These are phyloP conservation scores for Spongia lamella DNA, from an alignment of 37 sponge, comb jelly and placozoan genomes.

Conservation along the genomic window DNA sequence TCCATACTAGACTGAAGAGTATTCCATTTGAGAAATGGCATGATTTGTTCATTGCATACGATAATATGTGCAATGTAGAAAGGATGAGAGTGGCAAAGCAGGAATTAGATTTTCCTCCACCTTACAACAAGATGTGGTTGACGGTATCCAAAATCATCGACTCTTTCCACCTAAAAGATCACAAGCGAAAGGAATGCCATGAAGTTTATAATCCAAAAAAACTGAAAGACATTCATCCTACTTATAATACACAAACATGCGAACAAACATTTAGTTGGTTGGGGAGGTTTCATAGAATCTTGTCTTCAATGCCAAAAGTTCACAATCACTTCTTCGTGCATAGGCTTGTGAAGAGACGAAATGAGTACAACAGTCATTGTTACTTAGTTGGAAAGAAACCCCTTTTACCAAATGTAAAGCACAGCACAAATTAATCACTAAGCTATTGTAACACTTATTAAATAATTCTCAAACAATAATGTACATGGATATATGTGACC, in stretches of 20 bases:
- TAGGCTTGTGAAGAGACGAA: constrained; percentile 33
- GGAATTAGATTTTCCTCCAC: not conserved
- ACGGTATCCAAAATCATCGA: constrained; percentile 1
- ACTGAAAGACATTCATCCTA: not conserved
- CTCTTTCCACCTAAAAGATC: not conserved
- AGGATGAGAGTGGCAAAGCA: not conserved
- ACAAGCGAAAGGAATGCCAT: not conserved
- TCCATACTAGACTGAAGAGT: too few species aligned
- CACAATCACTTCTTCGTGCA: constrained; percentile 54
- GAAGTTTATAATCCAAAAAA: not conserved
- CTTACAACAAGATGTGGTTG: not conserved
- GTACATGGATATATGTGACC: too few species aligned
- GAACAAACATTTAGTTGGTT: constrained; percentile 45
- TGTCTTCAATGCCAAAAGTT: constrained; percentile 48
- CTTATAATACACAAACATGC: constrained; percentile 49
- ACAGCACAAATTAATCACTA: too few species aligned
- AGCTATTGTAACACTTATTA: too few species aligned
- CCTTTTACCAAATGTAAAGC: constrained; percentile 29
- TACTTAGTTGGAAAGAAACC: constrained; percentile 46
- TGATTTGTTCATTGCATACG: constrained; percentile 22
- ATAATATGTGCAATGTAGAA: constrained; percentile 49
- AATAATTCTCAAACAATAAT: too few species aligned
- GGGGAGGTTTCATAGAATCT: constrained; percentile 18
- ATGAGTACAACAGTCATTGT: constrained; percentile 43
- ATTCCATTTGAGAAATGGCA: too few species aligned